Conservation (phyloP, 2,888 invertebrate species). For the Keiferia lycopersicella region DNA sequence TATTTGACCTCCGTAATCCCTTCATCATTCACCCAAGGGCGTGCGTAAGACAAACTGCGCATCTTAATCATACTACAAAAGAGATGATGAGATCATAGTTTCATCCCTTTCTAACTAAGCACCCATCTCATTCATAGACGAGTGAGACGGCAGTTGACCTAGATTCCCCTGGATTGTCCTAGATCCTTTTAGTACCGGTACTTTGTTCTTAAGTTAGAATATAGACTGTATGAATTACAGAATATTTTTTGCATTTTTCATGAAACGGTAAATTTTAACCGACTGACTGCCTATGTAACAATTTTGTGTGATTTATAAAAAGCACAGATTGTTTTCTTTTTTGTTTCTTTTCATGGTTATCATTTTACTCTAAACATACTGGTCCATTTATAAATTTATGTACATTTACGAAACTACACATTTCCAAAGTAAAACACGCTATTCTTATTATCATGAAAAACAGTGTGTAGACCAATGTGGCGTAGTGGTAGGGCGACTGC, state of each 20-base stretch:
- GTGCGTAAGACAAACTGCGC: slow-evolving; percentile 3
- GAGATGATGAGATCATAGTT: not conserved
- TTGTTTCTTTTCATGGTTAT: too few species aligned
- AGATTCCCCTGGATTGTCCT: slow-evolving; percentile 11
- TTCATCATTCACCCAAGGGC: not conserved
- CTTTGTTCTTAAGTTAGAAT: not conserved
- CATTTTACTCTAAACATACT: too few species aligned
- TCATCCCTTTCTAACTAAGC: slow-evolving; percentile 7
- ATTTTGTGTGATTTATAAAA: too few species aligned
- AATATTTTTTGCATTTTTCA: not conserved
- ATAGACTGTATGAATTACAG: not conserved
- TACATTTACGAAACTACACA: too few species aligned
- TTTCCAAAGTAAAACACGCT: too few species aligned
- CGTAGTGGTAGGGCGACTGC: too few species aligned
- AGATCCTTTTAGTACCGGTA: slow-evolving; percentile 4
- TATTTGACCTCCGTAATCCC: not conserved
- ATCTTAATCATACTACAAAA: slow-evolving; percentile 15
- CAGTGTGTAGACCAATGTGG: too few species aligned
- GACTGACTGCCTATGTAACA: too few species aligned
- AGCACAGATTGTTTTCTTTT: too few species aligned
- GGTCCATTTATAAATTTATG: too few species aligned
- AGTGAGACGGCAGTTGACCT: slow-evolving; percentile 29
- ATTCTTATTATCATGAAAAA: too few species aligned
- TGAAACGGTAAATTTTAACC: not conserved
- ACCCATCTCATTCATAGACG: not conserved